Evolutionary conservation across 2,888 invertebrate genomes (phyloP), one percentile per base, ranked within the genome.

Genomic region (Drosophila imparisetae): DNA sequence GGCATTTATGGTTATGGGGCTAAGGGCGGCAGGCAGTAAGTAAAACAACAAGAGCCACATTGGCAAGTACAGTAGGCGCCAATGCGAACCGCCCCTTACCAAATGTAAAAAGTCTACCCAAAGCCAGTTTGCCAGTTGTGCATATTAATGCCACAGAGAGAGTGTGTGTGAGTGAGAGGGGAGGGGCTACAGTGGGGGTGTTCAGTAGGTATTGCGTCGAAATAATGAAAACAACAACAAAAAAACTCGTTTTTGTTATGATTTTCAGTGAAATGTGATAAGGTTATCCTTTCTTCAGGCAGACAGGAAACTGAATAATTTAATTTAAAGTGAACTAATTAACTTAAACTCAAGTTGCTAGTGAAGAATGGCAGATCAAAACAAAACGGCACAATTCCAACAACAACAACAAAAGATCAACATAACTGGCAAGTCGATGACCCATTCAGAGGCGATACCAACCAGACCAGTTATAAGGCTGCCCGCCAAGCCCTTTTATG

Each of bases 401-500:
- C 59, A 60, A 55, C 24, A 40, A n/a, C 42, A 11, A 5, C 42
- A 24, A 45, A 21, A 36, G 45, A 64, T 40, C 57, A 68, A 66
- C 77, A 78, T 75, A 64, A 66, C 68, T 61, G 52, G 38, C 66
- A 68, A 85, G 85, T 85, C 85, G 88, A 85, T 89, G 85, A 90
- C 90, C 85, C 86, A 85, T 71, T 81, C 55, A 54, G 27, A 15
- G 13, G 38, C 36, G 66, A 68, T 66, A 48, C 75, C 40, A 49
- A 36, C 61, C 68, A 88, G 90, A 90, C 85, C 85, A 85, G 90
- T 85, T 89, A 70, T 82, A 88, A 69, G 85, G 85, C 90, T 85
- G 88, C 90, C 66, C 52, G 59, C 59, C 65, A 64, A 64, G 66
- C 74, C 78, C 66, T 78, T 61, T 53, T 57, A 42, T 48, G 78